Base-by-base conservation (phyloP, 2,888 invertebrate species). In the Helobdella robusta region DNA sequence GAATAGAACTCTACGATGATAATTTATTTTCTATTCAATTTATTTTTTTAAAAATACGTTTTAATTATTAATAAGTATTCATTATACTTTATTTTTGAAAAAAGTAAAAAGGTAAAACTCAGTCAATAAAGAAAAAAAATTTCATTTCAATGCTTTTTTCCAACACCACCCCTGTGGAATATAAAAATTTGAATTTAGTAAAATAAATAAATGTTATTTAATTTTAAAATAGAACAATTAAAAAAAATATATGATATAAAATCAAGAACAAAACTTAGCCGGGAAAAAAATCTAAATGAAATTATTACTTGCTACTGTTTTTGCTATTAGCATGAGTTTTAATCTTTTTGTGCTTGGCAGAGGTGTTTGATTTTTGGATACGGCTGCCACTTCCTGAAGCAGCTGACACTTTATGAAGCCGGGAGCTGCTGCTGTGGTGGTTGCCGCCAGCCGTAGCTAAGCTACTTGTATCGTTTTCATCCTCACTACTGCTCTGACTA, bases 261-360 rank as follows among this genome's bases (percentile, higher is more conserved):
- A 20, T n/a, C 11, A 34, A 32, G 5, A 30, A 30, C 18, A 5
- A 6, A 25, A n/a, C 11, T 52, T 11, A 52, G 20, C 35, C 56
- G 40, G 35, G 48, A 34, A n/a, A 52, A 62, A 32, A 28, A n/a
- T 5, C 44, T 32, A 25, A 25, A n/a, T 20, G 34, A 30, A 28
- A 60, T 32, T 62, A 61, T 15, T 34, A 67, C 67, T 67, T 67
- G 67, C 64, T 67, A 59, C 59, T 60, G 64, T 66, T 65, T 58
- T 68, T 67, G 65, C 60, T 59, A 56, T 68, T 67, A 58, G 60
- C 65, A 59, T 68, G 68, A 44, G 61, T 67, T 18, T 61, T 59
- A 36, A 59, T 48, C n/a, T 46, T 48, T 48, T 69, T 67, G 59
- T 65, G 66, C 23, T 60, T 67, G 30, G 61, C 50, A 15, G 67